Evolutionary conservation across 2,888 invertebrate genomes (phyloP).

Genomic region (Latheticus oryzae): DNA sequence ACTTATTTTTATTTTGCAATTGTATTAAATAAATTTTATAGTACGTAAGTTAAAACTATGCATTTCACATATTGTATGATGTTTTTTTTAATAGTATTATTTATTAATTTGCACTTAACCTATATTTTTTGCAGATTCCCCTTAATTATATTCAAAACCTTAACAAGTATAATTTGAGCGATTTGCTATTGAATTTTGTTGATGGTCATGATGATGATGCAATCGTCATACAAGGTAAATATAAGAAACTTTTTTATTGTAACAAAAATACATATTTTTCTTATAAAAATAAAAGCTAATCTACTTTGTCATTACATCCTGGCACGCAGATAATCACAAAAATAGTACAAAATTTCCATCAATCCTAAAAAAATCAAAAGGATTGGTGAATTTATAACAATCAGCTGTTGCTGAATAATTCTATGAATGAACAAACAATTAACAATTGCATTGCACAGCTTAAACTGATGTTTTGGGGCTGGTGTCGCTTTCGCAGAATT

Average conservation of each 20-base stretch:
- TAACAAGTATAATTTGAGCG: constrained; percentile 56
- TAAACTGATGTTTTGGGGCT: constrained; percentile 11
- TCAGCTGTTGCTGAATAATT: constrained; percentile 1
- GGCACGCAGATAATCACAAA: constrained; percentile 14
- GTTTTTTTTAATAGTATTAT: no score
- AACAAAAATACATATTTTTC: constrained; percentile 31
- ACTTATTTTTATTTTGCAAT: no score
- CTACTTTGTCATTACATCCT: constrained; percentile 10
- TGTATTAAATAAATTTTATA: no score
- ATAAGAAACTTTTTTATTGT: constrained; percentile 19
- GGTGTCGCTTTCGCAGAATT: constrained; percentile 50
- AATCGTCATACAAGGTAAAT: constrained; percentile 26
- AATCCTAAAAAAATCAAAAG: neutral
- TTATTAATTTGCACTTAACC: constrained; percentile 25
- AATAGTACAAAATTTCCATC: constrained; percentile 4
- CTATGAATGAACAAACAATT: constrained; percentile 2
- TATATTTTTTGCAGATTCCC: constrained; percentile 57
- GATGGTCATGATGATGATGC: constrained; percentile 52
- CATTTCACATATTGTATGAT: no score
- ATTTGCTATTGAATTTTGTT: constrained; percentile 56
- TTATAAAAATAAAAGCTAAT: constrained; percentile 26
- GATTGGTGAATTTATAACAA: constrained; percentile 8
- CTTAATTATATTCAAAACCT: constrained; percentile 58
- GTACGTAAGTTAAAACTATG: no score
- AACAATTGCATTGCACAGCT: constrained; percentile 27